Evolutionary conservation across 2,797 vertebrate species (phyloP).

Genomic region (Coendou prehensilis): DNA sequence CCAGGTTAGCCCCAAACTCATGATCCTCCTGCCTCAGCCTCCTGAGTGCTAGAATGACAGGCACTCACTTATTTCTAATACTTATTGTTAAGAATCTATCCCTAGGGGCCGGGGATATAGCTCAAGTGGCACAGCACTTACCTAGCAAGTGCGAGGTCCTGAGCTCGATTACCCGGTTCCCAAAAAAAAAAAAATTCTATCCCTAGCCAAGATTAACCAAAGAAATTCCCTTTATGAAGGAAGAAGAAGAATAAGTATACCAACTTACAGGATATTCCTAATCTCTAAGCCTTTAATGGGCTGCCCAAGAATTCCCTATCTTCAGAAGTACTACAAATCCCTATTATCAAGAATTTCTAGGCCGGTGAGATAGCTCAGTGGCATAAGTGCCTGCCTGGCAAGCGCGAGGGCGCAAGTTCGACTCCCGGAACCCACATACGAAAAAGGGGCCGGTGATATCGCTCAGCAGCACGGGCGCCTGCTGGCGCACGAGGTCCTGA

Average conservation of each 20-base stretch:
- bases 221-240: constrained; percentile 10
- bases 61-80: not conserved
- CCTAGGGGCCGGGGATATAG: not conserved
- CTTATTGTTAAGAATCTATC: not conserved
- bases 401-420: no score
- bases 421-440: no score
- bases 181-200: not conserved
- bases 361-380: no score
- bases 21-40: not conserved
- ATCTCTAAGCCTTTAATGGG: not conserved
- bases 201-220: constrained; percentile 11
- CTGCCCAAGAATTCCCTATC: not conserved
- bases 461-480: no score
- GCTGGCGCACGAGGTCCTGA: no score
- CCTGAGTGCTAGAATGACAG: not conserved
- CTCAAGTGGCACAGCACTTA: no score
- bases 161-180: no score
- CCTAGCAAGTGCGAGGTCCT: no score
- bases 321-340: not conserved
- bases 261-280: constrained; percentile 1
- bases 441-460: no score
- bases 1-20: not conserved
- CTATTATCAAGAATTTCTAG: not conserved
- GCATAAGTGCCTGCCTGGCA: no score
- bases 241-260: not conserved